Base-by-base conservation (phyloP, 2,113 vertebrate species). In the Ellobius talpinus region DNA sequence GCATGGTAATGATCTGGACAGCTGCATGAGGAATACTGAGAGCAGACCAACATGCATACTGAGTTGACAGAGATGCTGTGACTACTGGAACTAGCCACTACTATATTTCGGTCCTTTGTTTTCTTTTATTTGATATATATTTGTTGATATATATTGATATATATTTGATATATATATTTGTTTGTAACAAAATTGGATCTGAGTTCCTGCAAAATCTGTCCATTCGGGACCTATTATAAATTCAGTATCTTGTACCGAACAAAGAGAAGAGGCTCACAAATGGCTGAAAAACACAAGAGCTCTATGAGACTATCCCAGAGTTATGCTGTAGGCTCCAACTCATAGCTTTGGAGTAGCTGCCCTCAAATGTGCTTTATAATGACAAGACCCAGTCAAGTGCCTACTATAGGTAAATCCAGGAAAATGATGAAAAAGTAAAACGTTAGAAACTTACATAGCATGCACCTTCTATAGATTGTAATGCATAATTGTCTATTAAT, bases 41-140 rank as follows among this genome's bases (percentile, higher is more conserved):
- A 21, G 21, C 7, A 8, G 26, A 79, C 13, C 0, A 39, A 1
- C 31, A 12, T 3, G 1, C 45, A 4, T 19, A 36, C 3, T 36
- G 13, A 5, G 3, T 76, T 3, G 26, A 10, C 19, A 45, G 52
- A 66, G 13, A 7, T 5, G 4, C 2, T 52, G 12, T 89, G 21
- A 3, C 3, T 50, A 19, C 29, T 73, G 19, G 11, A 66, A 14
- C 21, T 26, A 90, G 87, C 16, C 6, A 63, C 13, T 50, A 1
- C 42, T 76, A 42, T 7, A 55, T 58, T 77, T 45, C 36, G n/a
- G 1, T 42, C 52, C 50, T 63, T 58, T 21, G 5, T 58, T 58
- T 58, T 58, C 55, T 58, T 21, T 58, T 58, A 58, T 21, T 58
- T 58, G 55, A 58, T 47, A 47, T 47, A 47, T 47, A n/a, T n/a